Evolutionary conservation across 1,140 invertebrate species (phyloP).

Genomic region (Drosophila murphyi): DNA sequence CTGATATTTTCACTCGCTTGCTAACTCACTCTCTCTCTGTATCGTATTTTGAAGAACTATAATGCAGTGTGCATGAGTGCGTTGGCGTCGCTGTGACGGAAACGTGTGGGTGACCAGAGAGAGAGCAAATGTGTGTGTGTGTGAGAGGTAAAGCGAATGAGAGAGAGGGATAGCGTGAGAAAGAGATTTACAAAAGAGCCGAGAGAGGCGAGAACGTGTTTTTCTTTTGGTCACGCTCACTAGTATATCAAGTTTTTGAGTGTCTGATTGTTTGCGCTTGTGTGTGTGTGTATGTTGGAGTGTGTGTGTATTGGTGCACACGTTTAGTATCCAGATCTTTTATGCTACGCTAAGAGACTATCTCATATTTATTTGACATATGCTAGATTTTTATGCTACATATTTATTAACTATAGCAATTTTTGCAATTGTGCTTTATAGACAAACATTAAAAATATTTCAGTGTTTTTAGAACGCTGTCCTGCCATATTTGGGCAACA

Average conservation of each 20-base stretch:
- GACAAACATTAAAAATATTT: background rate
- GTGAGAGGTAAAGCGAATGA: background rate
- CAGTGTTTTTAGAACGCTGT: background rate
- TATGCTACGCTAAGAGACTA: constrained; percentile 1
- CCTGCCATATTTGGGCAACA: background rate
- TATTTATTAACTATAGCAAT: constrained; percentile 1
- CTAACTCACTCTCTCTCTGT: background rate
- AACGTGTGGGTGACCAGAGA: constrained; percentile 30
- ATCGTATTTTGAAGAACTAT: background rate
- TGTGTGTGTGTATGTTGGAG: constrained; percentile 9
- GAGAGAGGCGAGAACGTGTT: constrained; percentile 22
- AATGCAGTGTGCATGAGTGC: constrained; percentile 9
- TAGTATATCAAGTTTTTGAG: constrained; percentile 73
- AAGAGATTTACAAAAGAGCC: background rate
- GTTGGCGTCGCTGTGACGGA: constrained; percentile 31
- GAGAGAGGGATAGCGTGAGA: constrained; percentile 7
- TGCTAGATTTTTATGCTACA: constrained; percentile 20
- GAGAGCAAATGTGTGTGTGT: constrained; percentile 10
- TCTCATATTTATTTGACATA: background rate
- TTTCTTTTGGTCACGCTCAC: constrained; percentile 59
- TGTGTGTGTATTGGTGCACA: constrained; percentile 19
- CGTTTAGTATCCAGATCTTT: constrained; percentile 67
- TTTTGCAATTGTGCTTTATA: constrained; percentile 7
- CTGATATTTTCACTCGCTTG: too few relatives aligned
- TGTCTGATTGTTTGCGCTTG: constrained; percentile 12